Base-by-base conservation (phyloP, 1,140 invertebrate species). In the Lasaia peninsularis region DNA sequence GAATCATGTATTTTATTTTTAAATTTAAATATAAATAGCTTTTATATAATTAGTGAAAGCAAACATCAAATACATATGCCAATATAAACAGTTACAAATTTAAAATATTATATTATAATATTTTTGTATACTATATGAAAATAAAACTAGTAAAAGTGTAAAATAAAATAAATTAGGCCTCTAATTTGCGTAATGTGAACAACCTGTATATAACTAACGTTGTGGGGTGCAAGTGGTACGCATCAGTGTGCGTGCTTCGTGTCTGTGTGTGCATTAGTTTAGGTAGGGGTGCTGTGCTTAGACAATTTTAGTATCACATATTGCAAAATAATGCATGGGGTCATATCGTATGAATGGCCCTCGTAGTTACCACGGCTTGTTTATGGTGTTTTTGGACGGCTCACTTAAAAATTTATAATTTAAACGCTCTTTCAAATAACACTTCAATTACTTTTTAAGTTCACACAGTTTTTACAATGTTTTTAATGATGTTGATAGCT, bases 241-340 rank as follows among this genome's bases (percentile, higher is more conserved):
- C 51, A 52, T 67, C 60, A 66, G 81, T 79, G 79, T 62, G 73
- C 44, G 58, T 58, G 35, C 34, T 24, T 12, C 48, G 57, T 49
- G 56, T 59, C 28, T 50, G 48, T 70, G 75, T 72, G 72, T 68
- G 73, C 54, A 64, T 67, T 53, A 67, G 69, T 81, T 81, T 84
- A 78, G 77, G 75, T 65, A 73, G 80, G 80, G 83, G 75, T 76
- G 77, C 70, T 61, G 66, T 78, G 80, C 80, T 86, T 83, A 85
- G 81, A 85, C 75, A 78, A 82, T 81, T 87, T 85, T 85, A 83
- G 75, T 80, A 84, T 79, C 76, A 76, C 73, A 78, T 71, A 79
- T 77, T 71, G 71, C 71, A 73, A 79, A 80, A 87, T 82, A 80
- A 86, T 80, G 74, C 75, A 79, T 67, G 62, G 57, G 61, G 70